phyloP scores from a whole-genome alignment of 2,888 invertebrate species.

The Cephus rjabovi region DNA sequence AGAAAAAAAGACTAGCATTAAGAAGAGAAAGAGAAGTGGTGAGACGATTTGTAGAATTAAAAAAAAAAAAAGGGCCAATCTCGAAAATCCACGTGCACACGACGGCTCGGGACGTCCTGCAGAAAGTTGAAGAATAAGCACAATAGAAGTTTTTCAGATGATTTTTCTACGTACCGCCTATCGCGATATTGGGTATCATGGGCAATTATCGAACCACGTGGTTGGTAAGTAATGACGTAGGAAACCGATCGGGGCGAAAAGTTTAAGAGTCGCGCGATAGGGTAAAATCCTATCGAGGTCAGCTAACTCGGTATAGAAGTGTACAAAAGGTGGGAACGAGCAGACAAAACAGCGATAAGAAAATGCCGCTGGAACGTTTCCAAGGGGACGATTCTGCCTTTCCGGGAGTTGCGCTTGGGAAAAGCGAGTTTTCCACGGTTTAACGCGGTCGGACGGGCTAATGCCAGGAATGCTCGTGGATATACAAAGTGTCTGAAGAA shows the following conservation, averaged over 20 bases:
- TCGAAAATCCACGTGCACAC: neutral
- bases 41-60: neutral
- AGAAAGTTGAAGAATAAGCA: too few relatives aligned
- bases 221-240: slow-evolving; percentile 3
- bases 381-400: neutral
- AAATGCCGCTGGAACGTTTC: slow-evolving; percentile 23
- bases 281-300: slow-evolving; percentile 37
- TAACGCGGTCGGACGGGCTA: neutral
- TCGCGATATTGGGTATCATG: neutral
- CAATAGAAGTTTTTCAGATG: too few relatives aligned
- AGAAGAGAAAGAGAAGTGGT: neutral
- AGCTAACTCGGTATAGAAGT: slow-evolving; percentile 31
- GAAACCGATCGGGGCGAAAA: slow-evolving; percentile 25
- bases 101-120: neutral
- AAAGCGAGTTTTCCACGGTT: neutral
- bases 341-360: slow-evolving; percentile 47
- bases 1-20: neutral
- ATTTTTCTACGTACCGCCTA: too few relatives aligned
- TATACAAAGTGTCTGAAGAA: neutral
- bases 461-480: neutral
- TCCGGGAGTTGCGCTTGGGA: neutral
- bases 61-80: neutral
- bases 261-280: slow-evolving; percentile 25
- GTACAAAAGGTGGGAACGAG: slow-evolving; percentile 24
- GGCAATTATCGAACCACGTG: neutral